A percentile compares a stretch with the other conserved stretches of the same genome.
Evolutionary conservation across 2,113 vertebrate species (phyloP).

Genomic region (Protobothrops mucrosquamatus): DNA sequence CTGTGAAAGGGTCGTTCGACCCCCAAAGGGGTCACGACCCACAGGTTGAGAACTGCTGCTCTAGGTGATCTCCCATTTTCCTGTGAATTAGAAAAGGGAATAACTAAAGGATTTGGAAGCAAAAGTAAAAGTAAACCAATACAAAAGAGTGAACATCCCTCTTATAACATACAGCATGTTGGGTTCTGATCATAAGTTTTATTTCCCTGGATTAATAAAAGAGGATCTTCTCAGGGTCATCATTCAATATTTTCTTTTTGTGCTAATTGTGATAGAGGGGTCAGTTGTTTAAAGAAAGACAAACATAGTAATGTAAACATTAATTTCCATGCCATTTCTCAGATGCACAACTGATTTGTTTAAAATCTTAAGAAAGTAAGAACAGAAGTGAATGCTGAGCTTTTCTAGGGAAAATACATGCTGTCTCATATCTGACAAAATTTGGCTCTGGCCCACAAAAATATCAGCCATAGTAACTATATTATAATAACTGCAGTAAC

Average conservation of each 20-base stretch:
- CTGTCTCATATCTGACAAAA: background rate
- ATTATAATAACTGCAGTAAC: background rate
- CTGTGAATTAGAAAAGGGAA: constrained; percentile 47
- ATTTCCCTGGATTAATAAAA: background rate
- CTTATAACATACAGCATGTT: background rate
- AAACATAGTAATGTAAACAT: constrained; percentile 26
- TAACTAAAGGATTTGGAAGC: constrained; percentile 43
- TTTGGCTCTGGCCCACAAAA: background rate
- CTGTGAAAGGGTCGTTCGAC: too few relatives aligned
- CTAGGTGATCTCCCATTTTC: constrained; percentile 24
- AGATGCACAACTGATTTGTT: background rate
- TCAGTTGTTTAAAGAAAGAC: background rate
- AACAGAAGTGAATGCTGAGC: background rate
- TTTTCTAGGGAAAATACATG: background rate
- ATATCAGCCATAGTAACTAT: background rate
- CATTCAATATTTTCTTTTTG: background rate
- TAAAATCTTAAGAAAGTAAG: background rate
- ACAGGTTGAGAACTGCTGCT: too few relatives aligned
- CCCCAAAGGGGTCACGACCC: too few relatives aligned
- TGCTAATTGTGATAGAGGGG: background rate
- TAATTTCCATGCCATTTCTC: constrained; percentile 33
- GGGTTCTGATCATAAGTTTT: background rate
- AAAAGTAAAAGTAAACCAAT: constrained; percentile 8
- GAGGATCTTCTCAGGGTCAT: background rate
- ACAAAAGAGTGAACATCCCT: constrained; percentile 23